Base-by-base conservation (phyloP, 35 echinoderm and acorn worm genomes). In the Anneissia japonica region DNA sequence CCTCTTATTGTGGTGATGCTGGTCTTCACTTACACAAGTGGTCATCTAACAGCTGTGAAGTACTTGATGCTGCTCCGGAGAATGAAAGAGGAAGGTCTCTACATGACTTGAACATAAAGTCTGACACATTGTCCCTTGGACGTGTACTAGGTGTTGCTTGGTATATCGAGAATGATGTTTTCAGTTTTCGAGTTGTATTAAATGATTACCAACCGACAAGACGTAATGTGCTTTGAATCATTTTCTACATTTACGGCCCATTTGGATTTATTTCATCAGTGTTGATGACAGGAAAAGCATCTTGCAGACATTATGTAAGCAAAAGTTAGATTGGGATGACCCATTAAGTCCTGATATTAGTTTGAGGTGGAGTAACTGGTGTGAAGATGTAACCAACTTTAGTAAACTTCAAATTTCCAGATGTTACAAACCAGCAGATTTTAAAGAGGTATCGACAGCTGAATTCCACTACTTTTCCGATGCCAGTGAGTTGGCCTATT, bases 11-110 rank as follows among this genome's bases (percentile, higher is more conserved):
- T 82, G 55, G 32, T 26, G n/a, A 83, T 34, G 90, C 82, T 0
- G 36, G 5, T 34, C 39, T 93, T 4, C 46, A 74, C 23, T 21
- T 92, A 10, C 77, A 77, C 79, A 88, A 92, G 55, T 78, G 76
- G 26, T 36, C 88, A 32, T 84, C 76, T 13, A 92, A 83, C 36
- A 55, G 31, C 29, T 73, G 74, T 30, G 40, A 77, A 12, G 81
- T 92, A 37, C 39, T 92, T 79, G 21, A 77, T 6, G 3, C 80
- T 31, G 79, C 88, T 31, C 85, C 91, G 26, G 31, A 36, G 36
- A n/a, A n/a, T n/a, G n/a, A n/a, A n/a, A n/a, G n/a, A n/a, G n/a
- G n/a, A n/a, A 79, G 12, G 34, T 34, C 19, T 9, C 5, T 34
- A 35, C 9, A 17, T 34, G 16, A 31, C 14, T 32, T 36, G 1